Conservation (phyloP, 2,113 vertebrate genomes). For the Hippocampus barbouri region DNA sequence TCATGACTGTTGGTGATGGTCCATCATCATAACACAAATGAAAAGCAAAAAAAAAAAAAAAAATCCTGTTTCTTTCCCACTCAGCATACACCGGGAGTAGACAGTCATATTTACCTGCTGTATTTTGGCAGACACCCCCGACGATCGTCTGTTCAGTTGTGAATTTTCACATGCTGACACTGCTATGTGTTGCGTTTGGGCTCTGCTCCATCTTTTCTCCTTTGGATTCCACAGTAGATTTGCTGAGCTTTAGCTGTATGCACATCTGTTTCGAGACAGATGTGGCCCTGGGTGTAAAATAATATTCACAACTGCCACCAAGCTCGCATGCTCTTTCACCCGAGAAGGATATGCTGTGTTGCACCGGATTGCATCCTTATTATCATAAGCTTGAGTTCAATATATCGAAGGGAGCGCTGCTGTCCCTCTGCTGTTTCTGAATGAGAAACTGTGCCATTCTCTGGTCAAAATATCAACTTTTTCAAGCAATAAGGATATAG, state of each 20-base stretch:
- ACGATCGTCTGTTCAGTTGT: conserved; percentile 40
- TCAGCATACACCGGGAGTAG: not conserved
- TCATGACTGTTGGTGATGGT: conserved; percentile 18
- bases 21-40: not conserved
- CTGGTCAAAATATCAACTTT: not conserved
- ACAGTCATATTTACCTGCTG: conserved; percentile 37
- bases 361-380: conserved; percentile 36
- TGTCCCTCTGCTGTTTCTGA: not conserved
- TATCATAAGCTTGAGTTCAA: conserved; percentile 52
- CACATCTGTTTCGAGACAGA: conserved; percentile 29
- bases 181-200: conserved; percentile 44
- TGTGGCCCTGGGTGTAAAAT: conserved; percentile 25
- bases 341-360: conserved; percentile 57
- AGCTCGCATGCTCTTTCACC: conserved; percentile 58
- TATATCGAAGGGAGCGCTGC: not conserved
- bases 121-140: conserved; percentile 37
- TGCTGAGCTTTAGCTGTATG: conserved; percentile 20
- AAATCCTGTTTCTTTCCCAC: not conserved
- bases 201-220: conserved; percentile 30
- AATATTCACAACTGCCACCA: conserved; percentile 43
- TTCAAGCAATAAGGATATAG: not conserved
- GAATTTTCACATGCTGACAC: conserved; percentile 43
- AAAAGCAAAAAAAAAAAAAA: not conserved
- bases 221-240: conserved; percentile 38
- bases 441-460: conserved; percentile 5